Conservation (phyloP, 2,797 vertebrate genomes). For the Chromis chromis region DNA sequence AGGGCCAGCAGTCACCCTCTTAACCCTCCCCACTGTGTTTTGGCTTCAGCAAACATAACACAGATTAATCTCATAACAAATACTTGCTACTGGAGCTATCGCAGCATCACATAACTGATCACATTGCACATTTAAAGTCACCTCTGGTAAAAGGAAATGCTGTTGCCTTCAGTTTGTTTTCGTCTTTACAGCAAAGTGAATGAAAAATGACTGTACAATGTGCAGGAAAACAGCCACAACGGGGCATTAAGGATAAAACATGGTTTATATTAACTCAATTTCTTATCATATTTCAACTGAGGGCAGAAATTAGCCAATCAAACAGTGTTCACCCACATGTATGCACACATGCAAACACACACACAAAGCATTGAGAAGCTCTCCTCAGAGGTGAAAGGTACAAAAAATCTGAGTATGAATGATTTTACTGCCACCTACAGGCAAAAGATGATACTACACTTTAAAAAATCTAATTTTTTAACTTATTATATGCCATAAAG, state of each 20-base stretch:
- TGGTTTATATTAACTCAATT: not conserved
- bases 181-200: constrained; percentile 7
- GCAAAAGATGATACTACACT: constrained; percentile 40
- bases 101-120: constrained; percentile 30
- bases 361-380: not conserved
- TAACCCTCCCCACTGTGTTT: constrained; percentile 41
- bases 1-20: constrained; percentile 43
- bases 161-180: constrained; percentile 2
- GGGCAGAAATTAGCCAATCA: not conserved
- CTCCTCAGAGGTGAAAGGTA: not conserved
- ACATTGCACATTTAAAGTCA: constrained; percentile 26
- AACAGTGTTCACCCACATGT: constrained; percentile 7
- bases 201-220: not conserved
- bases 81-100: constrained; percentile 31
- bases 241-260: constrained; percentile 11
- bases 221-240: constrained; percentile 17
- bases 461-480: too few species aligned
- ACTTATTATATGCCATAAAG: not conserved
- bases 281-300: not conserved
- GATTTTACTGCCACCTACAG: constrained; percentile 81
- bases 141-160: constrained; percentile 11
- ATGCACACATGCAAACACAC: not conserved
- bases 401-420: constrained; percentile 37
- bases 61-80: constrained; percentile 39
- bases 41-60: constrained; percentile 54